Evolutionary conservation across 2,888 invertebrate species (phyloP).

Genomic region (Suillia variegata): DNA sequence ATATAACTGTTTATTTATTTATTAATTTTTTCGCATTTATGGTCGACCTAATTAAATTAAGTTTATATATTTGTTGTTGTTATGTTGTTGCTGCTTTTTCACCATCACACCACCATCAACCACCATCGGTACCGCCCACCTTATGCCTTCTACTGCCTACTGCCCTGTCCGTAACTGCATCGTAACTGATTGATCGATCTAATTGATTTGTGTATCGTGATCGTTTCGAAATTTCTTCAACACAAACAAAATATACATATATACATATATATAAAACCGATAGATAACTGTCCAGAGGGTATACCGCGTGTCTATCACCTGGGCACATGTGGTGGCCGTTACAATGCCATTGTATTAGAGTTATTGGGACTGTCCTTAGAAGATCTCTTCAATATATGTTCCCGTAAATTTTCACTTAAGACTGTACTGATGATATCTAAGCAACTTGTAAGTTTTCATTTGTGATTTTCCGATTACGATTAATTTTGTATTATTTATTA

Average conservation of each 20-base stretch:
- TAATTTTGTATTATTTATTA: conserved; percentile 2
- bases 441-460: conserved; percentile 82
- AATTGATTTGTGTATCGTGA: neutral
- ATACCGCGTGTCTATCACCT: conserved; percentile 99
- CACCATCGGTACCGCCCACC: no score
- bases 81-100: conserved; percentile 2
- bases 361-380: conserved; percentile 97
- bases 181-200: no score
- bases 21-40: conserved; percentile 1
- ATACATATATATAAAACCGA: conserved; percentile 27
- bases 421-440: conserved; percentile 98
- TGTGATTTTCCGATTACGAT: conserved; percentile 8
- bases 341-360: conserved; percentile 99
- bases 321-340: conserved; percentile 97
- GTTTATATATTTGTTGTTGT: neutral
- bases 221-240: neutral
- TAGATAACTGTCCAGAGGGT: conserved; percentile 75
- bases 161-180: no score
- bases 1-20: conserved; percentile 1
- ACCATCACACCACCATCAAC: neutral
- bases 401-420: conserved; percentile 96
- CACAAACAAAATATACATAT: conserved; percentile 10
- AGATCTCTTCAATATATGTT: conserved; percentile 99
- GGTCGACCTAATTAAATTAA: conserved; percentile 6
- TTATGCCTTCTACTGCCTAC: no score